phyloP scores from a whole-genome alignment of 2,113 vertebrate species.

The Thamnophis sirtalis region DNA sequence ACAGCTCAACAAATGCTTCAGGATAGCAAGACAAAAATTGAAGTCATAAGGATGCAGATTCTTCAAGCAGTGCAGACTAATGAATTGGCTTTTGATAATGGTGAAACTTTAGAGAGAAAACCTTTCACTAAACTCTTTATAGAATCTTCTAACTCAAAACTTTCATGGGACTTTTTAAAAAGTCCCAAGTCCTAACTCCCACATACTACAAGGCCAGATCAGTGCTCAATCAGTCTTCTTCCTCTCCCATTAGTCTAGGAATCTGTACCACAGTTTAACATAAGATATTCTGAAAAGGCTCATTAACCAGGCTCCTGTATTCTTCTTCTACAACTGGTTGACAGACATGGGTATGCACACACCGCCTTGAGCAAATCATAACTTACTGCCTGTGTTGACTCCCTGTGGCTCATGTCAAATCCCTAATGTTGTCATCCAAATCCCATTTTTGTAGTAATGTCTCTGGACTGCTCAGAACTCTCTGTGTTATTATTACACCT shows the following conservation, averaged over 20 bases:
- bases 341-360: not conserved
- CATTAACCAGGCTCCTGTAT: not conserved
- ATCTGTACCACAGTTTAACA: not conserved
- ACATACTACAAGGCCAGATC: not conserved
- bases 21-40: constrained; percentile 98
- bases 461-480: not conserved
- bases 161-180: not conserved
- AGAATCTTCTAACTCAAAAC: not conserved
- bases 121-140: constrained; percentile 9
- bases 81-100: constrained; percentile 92
- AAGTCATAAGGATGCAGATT: constrained; percentile 99
- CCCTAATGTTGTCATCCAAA: not conserved
- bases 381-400: not conserved
- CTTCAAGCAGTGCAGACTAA: constrained; percentile 93
- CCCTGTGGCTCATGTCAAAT: not conserved
- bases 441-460: not conserved
- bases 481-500: not conserved
- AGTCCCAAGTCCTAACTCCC: not conserved
- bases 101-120: constrained; percentile 76
- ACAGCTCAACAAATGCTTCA: constrained; percentile 98
- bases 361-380: not conserved
- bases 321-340: not conserved
- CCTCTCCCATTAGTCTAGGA: too few relatives aligned
- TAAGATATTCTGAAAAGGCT: not conserved
- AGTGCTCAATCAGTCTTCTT: not conserved